Percentiles rank a stretch among this genome's conserved stretches.
Conservation (phyloP, 2,888 invertebrate species). For the Lutraria lutraria region DNA sequence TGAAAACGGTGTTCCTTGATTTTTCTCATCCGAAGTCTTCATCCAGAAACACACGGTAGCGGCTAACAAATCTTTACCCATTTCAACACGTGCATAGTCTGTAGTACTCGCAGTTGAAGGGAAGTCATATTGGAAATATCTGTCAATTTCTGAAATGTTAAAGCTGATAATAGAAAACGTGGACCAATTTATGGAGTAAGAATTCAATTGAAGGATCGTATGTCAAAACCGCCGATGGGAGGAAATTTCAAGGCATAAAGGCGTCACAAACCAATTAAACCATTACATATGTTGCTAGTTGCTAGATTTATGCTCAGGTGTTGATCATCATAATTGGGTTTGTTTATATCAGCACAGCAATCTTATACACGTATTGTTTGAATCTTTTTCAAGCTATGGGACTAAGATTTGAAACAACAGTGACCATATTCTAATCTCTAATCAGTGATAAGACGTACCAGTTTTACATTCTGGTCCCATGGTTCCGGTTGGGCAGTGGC, state of each 20-base stretch:
- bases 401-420: too few species aligned
- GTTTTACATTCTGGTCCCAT: conserved; percentile 72
- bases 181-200: background rate
- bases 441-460: conserved; percentile 48
- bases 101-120: conserved; percentile 88
- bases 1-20: conserved; percentile 91
- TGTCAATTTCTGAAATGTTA: conserved; percentile 69
- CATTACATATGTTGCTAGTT: too few species aligned
- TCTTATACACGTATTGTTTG: too few species aligned
- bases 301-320: too few species aligned
- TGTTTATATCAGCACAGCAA: too few species aligned
- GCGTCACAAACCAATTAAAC: too few species aligned
- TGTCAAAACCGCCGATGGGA: background rate
- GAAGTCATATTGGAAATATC: conserved; percentile 73
- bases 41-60: conserved; percentile 90
- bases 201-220: background rate
- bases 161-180: too few species aligned
- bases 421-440: too few species aligned
- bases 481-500: conserved; percentile 76
- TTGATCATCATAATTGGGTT: too few species aligned
- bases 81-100: conserved; percentile 89
- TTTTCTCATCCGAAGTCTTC: conserved; percentile 89
- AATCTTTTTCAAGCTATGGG: too few species aligned
- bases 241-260: too few species aligned
- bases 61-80: conserved; percentile 87